phyloP scores from a whole-genome alignment of 37 sponge, comb jelly and placozoan genomes.

The Oscarella lobularis region DNA sequence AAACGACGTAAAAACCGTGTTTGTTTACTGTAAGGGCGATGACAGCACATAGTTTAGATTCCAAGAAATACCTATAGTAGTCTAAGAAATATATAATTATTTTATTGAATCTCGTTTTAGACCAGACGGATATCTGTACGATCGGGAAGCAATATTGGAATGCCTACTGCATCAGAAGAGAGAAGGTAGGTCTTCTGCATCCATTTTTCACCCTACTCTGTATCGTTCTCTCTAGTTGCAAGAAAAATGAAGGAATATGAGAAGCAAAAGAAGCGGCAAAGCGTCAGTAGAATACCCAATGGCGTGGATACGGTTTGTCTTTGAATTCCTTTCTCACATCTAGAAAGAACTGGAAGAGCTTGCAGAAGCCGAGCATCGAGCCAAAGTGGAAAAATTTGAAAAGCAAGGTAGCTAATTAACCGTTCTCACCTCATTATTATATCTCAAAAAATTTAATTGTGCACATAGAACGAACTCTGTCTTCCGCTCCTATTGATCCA shows the following conservation, averaged over 20 bases:
- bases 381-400: constrained; percentile 2
- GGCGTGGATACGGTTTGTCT: not conserved
- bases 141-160: constrained; percentile 85
- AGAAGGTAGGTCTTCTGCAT: constrained; percentile 38
- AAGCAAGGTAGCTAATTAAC: not conserved
- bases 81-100: too few relatives aligned
- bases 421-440: too few relatives aligned
- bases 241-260: constrained; percentile 70
- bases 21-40: too few relatives aligned
- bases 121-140: constrained; percentile 84
- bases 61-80: too few relatives aligned
- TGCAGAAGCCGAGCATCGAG: constrained; percentile 1
- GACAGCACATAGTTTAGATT: too few relatives aligned
- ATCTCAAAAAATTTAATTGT: too few relatives aligned
- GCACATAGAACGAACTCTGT: too few relatives aligned
- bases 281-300: constrained; percentile 8
- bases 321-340: not conserved
- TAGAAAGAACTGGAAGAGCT: constrained; percentile 5
- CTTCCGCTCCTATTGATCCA: constrained; percentile 1
- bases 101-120: constrained; percentile 7
- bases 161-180: constrained; percentile 80
- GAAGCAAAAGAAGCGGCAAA: constrained; percentile 53
- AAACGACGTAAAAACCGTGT: not conserved
- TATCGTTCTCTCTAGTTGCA: constrained; percentile 32
- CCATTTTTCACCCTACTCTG: not conserved